phyloP scores from a whole-genome alignment of 2,797 vertebrate species.

The Lagorchestes hirsutus region DNA sequence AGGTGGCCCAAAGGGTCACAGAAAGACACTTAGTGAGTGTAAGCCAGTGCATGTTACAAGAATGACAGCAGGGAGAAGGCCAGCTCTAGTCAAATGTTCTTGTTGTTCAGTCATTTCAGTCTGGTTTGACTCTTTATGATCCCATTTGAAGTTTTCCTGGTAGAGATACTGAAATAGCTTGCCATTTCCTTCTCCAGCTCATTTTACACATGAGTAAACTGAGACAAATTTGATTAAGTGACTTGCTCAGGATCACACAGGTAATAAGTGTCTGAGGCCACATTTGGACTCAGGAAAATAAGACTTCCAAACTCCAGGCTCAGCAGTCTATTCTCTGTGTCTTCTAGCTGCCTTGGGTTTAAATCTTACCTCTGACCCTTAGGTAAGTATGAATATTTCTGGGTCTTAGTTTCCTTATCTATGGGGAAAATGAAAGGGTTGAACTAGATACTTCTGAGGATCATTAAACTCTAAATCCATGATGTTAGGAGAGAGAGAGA shows the following conservation, averaged over 20 bases:
- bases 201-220: background rate
- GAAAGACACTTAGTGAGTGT: background rate
- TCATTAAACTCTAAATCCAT: background rate
- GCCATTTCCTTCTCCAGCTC: background rate
- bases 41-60: background rate
- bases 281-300: background rate
- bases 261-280: constrained; percentile 5
- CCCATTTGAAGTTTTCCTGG: background rate
- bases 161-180: background rate
- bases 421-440: background rate
- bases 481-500: background rate
- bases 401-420: background rate
- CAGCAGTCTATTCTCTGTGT: background rate
- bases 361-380: background rate
- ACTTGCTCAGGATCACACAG: background rate
- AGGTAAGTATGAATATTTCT: background rate
- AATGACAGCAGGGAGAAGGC: background rate
- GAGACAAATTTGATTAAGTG: background rate
- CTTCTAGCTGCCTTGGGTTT: background rate
- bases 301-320: background rate
- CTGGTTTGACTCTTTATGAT: background rate
- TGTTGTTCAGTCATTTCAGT: background rate
- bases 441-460: background rate
- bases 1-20: background rate
- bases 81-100: background rate